phyloP scores from a whole-genome alignment of 2,797 vertebrate species.

The Gallinago nigripennis region DNA sequence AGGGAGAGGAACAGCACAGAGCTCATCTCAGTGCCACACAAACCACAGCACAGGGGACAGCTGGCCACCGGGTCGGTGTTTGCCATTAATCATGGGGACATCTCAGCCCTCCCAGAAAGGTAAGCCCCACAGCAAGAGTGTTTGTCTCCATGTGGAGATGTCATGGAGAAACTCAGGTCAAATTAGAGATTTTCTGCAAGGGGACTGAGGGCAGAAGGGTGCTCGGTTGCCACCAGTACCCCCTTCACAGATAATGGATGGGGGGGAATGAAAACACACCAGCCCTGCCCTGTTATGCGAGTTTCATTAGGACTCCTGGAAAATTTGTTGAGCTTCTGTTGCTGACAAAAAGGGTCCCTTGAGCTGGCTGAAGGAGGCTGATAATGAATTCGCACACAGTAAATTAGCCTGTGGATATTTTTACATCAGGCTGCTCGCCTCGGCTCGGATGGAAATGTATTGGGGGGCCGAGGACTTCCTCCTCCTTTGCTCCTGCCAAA shows the following conservation, averaged over 20 bases:
- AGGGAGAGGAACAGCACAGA: background rate
- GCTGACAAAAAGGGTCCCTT: background rate
- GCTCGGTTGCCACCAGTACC: background rate
- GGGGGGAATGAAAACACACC: background rate
- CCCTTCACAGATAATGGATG: accelerated
- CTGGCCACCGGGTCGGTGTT: background rate
- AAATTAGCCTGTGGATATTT: conserved; percentile 41
- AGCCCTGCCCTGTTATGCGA: background rate
- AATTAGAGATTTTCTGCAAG: background rate
- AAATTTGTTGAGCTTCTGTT: conserved; percentile 2
- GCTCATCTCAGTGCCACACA: background rate
- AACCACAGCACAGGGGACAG: background rate
- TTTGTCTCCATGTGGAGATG: background rate
- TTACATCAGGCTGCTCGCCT: background rate
- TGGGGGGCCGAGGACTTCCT: background rate
- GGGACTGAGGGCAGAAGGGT: background rate
- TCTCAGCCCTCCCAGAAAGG: background rate
- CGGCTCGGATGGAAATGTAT: background rate
- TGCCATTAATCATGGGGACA: background rate
- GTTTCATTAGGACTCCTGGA: background rate
- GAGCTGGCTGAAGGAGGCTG: conserved; percentile 22
- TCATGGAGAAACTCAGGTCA: background rate
- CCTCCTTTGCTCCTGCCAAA: background rate
- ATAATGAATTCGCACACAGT: background rate
- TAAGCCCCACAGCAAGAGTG: background rate